Conservation (phyloP, 2,113 vertebrate species). For the Ophiodon elongatus region DNA sequence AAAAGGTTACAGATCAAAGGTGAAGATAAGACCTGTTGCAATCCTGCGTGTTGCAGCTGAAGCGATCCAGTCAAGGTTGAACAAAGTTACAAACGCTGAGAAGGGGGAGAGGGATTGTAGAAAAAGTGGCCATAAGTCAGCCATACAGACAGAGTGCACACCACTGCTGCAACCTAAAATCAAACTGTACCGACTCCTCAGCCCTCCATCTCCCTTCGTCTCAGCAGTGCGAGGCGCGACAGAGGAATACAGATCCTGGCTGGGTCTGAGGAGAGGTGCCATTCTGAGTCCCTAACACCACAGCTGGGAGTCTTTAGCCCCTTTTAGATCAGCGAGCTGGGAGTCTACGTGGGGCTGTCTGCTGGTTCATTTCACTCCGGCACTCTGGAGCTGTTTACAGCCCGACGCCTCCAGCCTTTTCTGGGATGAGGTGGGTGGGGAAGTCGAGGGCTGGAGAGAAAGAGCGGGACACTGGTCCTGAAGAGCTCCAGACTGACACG, state of each 20-base stretch:
- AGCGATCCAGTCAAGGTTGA: conserved; percentile 25
- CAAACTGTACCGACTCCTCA: conserved; percentile 31
- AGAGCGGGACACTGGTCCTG: conserved; percentile 36
- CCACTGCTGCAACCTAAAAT: conserved; percentile 52
- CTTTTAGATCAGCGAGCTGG: conserved; percentile 59
- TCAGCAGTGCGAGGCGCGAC: conserved; percentile 26
- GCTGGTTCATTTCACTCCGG: conserved; percentile 75
- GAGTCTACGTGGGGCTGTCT: conserved; percentile 72
- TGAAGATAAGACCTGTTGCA: conserved; percentile 60
- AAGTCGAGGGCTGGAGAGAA: conserved; percentile 31
- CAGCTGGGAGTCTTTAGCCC: conserved; percentile 82
- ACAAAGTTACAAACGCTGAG: conserved; percentile 24
- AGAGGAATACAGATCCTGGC: conserved; percentile 39
- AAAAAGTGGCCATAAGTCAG: conserved; percentile 44
- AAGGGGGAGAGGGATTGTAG: conserved; percentile 18
- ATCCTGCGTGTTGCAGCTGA: conserved; percentile 51
- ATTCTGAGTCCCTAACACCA: conserved; percentile 63
- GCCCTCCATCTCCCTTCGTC: conserved; percentile 22
- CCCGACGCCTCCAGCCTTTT: conserved; percentile 68
- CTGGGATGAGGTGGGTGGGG: conserved; percentile 60
- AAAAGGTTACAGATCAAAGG: conserved; percentile 62
- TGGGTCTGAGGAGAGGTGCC: conserved; percentile 62
- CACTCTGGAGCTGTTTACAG: conserved; percentile 80
- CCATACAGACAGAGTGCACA: not conserved
- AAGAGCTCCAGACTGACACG: conserved; percentile 56